These are phyloP conservation scores for Drosophila carrolli DNA, from an alignment of 1,140 invertebrate species.

Conservation along the genomic window DNA sequence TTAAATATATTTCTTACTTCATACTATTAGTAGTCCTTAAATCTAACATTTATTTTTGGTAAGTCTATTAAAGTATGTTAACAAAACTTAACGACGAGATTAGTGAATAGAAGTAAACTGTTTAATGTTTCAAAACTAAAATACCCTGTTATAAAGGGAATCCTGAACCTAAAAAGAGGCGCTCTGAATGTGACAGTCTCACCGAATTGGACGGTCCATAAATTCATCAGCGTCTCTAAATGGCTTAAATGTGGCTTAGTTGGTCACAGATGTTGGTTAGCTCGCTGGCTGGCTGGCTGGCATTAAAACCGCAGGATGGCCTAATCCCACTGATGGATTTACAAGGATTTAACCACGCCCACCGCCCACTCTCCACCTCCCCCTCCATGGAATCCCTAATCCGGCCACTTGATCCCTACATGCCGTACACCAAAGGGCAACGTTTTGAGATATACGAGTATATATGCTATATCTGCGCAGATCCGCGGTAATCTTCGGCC, in stretches of 20 bases:
- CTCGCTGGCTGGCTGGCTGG: slow-evolving; percentile 19
- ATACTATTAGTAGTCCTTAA: no score
- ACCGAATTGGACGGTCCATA: slow-evolving; percentile 57
- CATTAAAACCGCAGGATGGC: slow-evolving; percentile 74
- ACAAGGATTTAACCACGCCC: slow-evolving; percentile 59
- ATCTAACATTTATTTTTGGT: no score
- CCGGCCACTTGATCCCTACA: slow-evolving; percentile 34
- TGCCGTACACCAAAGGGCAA: neutral
- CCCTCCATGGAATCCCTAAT: slow-evolving; percentile 18
- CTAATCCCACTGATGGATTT: slow-evolving; percentile 68
- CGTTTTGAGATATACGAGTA: slow-evolving; percentile 1
- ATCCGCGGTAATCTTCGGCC: slow-evolving; percentile 57
- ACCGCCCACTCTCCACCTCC: neutral
- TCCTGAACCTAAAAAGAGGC: no score
- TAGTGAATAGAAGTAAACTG: no score
- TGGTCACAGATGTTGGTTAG: slow-evolving; percentile 13
- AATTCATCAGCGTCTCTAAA: slow-evolving; percentile 77
- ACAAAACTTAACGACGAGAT: no score
- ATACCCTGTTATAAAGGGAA: neutral
- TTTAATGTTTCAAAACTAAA: neutral
- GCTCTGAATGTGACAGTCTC: slow-evolving; percentile 16
- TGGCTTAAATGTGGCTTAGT: slow-evolving; percentile 60
- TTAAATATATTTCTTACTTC: no score
- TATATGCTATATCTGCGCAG: slow-evolving; percentile 20
- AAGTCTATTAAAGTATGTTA: no score